Base-by-base conservation (phyloP, 2,113 vertebrate genomes). In the Brachionichthys hirsutus region DNA sequence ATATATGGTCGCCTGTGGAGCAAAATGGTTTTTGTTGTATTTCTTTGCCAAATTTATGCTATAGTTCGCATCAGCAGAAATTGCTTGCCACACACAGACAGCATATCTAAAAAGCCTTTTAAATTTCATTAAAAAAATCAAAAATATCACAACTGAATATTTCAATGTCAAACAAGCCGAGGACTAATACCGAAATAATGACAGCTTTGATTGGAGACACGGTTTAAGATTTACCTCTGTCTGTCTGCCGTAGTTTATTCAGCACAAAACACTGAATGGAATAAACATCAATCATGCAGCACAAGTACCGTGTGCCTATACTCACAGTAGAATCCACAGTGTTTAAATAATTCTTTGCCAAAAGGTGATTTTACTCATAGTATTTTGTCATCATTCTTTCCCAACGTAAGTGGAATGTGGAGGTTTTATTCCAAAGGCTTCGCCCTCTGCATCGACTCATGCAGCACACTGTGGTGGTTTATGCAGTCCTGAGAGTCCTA, bases 21-120 rank as follows among this genome's bases (percentile, higher is more conserved):
- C 34, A 24, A 53, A 70, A 65, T 52, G 53, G 75, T 54, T 58
- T 48, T 53, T 40, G 55, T 22, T 60, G 30, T 58, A 54, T 64
- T 52, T 56, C 15, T 57, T 57, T 51, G 45, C 50, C 60, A 73
- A 53, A 68, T 81, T 65, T 68, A 54, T 71, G 24, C 24, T 30
- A 8, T 8, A 30, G 24, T 30, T 30, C 24, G 24, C 24, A 30
- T 30, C 24, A 30, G 1, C 24, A 30, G 3, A 30, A 30, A 6
- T 30, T 30, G 24, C 24, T 30, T 30, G 24, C 1, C 24, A 30
- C 24, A 30, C 24, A 6, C 12, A 45, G 12, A 9, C 20, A 55
- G 1, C 15, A 35, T 14, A 17, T 30, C 22, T 35, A 15, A 17
- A 48, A 36, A 12, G 12, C 4, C 43, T 43, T 73, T 15, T 45